A percentile compares a stretch with the other conserved stretches of the same genome.
Conservation (phyloP, 2,888 invertebrate genomes). For the Calliopum simillimum region DNA sequence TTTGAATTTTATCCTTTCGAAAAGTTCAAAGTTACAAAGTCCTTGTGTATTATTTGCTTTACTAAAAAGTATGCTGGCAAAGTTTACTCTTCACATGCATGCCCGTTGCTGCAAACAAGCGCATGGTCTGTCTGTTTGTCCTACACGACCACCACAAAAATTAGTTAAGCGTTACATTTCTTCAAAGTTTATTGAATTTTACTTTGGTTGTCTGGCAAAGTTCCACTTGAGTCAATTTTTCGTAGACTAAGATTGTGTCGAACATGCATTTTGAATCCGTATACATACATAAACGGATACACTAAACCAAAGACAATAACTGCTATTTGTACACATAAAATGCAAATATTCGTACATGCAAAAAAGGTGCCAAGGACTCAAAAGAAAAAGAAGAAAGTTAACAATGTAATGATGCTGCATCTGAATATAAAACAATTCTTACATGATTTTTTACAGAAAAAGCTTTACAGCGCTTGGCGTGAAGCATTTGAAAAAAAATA, state of each 20-base stretch:
- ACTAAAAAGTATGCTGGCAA: too few relatives aligned
- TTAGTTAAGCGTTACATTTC: conserved; percentile 9
- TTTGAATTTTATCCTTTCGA: neutral
- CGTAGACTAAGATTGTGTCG: neutral
- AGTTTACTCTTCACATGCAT: neutral
- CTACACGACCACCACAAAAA: neutral
- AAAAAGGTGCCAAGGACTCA: too few relatives aligned
- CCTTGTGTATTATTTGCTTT: neutral
- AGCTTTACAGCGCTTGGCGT: too few relatives aligned
- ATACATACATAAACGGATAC: neutral
- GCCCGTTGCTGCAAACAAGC: neutral
- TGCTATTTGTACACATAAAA: neutral
- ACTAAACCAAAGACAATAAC: neutral
- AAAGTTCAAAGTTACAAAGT: neutral
- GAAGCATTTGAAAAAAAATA: too few relatives aligned
- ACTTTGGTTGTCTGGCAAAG: conserved; percentile 4
- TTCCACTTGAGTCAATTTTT: conserved; percentile 1
- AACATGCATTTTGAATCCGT: neutral
- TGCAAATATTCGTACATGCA: neutral
- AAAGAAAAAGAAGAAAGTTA: too few relatives aligned
- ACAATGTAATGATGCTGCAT: too few relatives aligned
- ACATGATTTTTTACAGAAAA: too few relatives aligned
- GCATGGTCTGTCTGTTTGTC: neutral
- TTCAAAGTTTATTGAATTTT: conserved; percentile 8
- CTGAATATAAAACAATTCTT: too few relatives aligned